phyloP scores from a whole-genome alignment of 2,113 vertebrate species.

The Heteronetta atricapilla region DNA sequence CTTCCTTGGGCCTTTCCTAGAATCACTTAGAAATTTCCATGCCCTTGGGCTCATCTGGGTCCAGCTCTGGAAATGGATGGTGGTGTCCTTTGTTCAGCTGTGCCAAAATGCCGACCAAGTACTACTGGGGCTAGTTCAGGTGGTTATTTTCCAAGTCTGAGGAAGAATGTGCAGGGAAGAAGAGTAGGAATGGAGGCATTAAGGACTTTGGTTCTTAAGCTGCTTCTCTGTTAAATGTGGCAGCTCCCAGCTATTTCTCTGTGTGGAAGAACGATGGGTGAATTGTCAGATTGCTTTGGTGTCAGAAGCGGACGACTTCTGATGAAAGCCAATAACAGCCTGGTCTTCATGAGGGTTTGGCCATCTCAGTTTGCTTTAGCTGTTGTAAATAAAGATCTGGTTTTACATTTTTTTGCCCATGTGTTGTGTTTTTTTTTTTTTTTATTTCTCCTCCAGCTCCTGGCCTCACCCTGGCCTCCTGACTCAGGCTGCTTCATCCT shows the following conservation, averaged over 20 bases:
- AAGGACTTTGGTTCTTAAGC: background rate
- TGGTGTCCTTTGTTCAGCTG: background rate
- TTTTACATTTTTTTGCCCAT: background rate
- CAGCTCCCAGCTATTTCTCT: background rate
- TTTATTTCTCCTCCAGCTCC: background rate
- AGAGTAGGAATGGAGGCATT: background rate
- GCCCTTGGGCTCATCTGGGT: accelerated
- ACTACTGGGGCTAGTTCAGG: background rate
- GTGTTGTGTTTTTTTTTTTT: background rate
- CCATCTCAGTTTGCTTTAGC: background rate
- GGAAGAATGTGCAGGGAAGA: background rate
- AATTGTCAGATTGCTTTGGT: background rate
- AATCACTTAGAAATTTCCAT: background rate
- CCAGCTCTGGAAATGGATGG: background rate
- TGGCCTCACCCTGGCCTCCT: too few relatives aligned
- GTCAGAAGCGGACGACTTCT: background rate
- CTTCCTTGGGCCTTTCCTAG: background rate
- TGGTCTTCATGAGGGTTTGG: too few relatives aligned
- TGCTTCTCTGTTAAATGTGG: background rate
- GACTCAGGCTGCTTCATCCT: too few relatives aligned
- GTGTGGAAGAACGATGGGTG: background rate
- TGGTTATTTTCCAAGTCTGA: background rate
- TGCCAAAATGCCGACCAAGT: background rate
- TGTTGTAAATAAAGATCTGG: constrained; percentile 40
- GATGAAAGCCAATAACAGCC: accelerated